Conservation (phyloP, 2,797 vertebrate genomes). For the Xerus rutilus region DNA sequence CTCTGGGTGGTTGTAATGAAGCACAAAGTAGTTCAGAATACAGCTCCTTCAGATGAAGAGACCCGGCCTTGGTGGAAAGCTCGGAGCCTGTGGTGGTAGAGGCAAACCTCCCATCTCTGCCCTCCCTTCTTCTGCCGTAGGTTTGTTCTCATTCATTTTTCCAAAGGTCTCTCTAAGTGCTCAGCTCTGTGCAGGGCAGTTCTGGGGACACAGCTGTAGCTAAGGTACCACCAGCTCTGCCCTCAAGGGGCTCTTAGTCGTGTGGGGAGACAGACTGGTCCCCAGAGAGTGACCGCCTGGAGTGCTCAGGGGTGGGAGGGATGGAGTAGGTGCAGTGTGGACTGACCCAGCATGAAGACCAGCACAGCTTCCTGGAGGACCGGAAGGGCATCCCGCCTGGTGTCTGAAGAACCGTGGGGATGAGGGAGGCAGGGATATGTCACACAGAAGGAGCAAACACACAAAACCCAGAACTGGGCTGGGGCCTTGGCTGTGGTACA, state of each 20-base stretch:
- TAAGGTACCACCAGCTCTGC: not conserved
- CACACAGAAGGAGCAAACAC: not conserved
- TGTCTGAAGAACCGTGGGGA: not conserved
- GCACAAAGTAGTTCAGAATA: too few species aligned
- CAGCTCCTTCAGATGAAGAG: too few species aligned
- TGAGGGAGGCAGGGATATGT: not conserved
- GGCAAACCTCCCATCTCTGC: too few species aligned
- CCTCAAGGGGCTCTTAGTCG: not conserved
- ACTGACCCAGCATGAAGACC: too few species aligned
- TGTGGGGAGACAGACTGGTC: not conserved
- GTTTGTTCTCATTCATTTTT: too few species aligned
- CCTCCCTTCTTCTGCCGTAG: too few species aligned
- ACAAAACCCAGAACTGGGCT: too few species aligned
- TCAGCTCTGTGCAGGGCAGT: not conserved
- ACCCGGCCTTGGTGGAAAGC: too few species aligned
- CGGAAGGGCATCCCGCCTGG: not conserved
- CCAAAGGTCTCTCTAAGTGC: not conserved
- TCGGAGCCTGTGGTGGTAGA: rapidly evolving
- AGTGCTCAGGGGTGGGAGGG: too few species aligned
- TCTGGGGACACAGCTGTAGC: not conserved
- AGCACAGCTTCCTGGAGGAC: not conserved
- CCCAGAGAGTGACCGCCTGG: not conserved
- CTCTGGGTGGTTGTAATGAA: not conserved
- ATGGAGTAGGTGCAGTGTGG: too few species aligned
- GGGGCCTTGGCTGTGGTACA: too few species aligned